Evolutionary conservation across 2,113 vertebrate species (phyloP).

Genomic region (Peromyscus maniculatus): DNA sequence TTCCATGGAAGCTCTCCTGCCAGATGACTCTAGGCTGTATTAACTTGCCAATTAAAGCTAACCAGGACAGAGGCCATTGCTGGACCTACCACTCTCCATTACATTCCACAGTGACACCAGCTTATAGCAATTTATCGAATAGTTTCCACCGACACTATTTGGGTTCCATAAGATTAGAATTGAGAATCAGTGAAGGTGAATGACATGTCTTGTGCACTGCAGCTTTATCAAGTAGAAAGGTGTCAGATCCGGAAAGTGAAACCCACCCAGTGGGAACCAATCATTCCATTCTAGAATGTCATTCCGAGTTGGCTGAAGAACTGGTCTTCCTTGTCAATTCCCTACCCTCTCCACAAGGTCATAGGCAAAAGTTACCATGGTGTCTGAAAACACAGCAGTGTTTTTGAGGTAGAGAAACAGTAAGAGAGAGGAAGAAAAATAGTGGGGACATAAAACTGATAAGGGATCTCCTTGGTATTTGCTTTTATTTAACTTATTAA

Average conservation of each 20-base stretch:
- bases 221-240: background rate
- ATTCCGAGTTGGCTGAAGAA: background rate
- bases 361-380: background rate
- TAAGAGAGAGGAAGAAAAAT: background rate
- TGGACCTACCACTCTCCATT: conserved; percentile 55
- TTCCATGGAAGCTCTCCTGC: background rate
- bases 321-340: background rate
- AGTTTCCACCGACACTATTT: background rate
- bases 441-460: background rate
- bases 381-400: background rate
- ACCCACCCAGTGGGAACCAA: background rate
- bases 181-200: background rate
- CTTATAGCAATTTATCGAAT: background rate
- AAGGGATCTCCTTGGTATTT: no score
- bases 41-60: background rate
- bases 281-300: background rate
- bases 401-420: background rate
- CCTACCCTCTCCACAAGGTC: background rate
- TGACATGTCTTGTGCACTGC: background rate
- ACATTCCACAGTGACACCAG: conserved; percentile 59
- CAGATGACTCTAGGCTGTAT: background rate
- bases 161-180: background rate
- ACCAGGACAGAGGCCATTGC: conserved; percentile 44
- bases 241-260: background rate
- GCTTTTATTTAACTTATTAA: background rate